Base-by-base conservation (phyloP, 2,797 vertebrate species). In the Fundulus diaphanus region DNA sequence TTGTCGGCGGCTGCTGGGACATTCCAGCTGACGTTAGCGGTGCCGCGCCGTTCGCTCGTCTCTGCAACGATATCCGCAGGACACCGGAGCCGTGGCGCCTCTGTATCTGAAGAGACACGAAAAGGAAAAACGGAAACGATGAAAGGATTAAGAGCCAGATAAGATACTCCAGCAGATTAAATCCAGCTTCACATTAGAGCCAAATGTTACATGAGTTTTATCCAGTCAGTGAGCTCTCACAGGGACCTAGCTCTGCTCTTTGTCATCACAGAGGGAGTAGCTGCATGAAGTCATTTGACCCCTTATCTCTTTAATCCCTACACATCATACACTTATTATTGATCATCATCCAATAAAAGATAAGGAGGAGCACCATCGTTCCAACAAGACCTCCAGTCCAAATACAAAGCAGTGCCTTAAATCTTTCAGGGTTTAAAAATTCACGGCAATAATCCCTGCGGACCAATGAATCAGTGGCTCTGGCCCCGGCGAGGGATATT, bases 81-180 rank as follows among this genome's bases (percentile, higher is more conserved):
- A 78, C 98, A 99, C 76, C n/a, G 94, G 78, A 99, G 96, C 87
- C 66, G 82, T 9, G 98, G 98, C 0, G 96, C 92, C 84, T 98
- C 96, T 35, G 94, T 79, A 83, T 99, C 98, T 99, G 86, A 61
- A 76, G 37, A 31, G 68, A 74, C 29, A 79, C 1, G 70, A 11
- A 27, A 35, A 63, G 16, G 51, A 40, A 49, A 46, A 68, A 33
- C n/a, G 71, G n/a, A n/a, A 16, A 65, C n/a, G n/a, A 63, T 42
- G 40, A 42, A 42, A 42, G 11, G 40, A 42, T 42, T 42, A 42
- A 42, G 40, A 11, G 49, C 27, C 27, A 12, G 13, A 73, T 0
- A 1, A 74, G n/a, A 18, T 18, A 22, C 51, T 63, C 1, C 16
- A 72, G 13, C 4, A 24, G 54, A 76, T 82, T 6, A 2, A 70